phyloP scores from a whole-genome alignment of 1,140 invertebrate species.

The Rhagoletis pomonella region DNA sequence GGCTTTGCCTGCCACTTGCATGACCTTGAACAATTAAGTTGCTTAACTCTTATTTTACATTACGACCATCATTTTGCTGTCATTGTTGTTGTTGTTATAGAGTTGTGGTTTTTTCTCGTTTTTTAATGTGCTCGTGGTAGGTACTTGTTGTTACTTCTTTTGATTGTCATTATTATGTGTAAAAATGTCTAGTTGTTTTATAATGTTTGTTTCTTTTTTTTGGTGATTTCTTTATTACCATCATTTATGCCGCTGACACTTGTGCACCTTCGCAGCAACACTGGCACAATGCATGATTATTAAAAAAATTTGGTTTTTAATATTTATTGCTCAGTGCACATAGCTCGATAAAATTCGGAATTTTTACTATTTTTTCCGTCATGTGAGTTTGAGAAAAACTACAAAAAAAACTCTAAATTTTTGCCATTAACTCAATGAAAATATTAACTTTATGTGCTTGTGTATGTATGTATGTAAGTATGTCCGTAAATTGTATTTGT shows the following conservation, averaged over 20 bases:
- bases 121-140: too few species aligned
- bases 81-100: background rate
- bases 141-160: too few species aligned
- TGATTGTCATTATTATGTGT: too few species aligned
- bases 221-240: background rate
- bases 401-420: too few species aligned
- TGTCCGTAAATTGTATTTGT: too few species aligned
- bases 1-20: background rate
- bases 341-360: background rate
- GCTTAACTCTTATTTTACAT: slow-evolving; percentile 1
- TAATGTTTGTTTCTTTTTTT: too few species aligned
- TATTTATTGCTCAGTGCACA: background rate
- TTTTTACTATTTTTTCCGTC: too few species aligned
- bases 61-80: background rate
- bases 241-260: background rate
- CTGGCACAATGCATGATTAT: background rate
- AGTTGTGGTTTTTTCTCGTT: background rate
- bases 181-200: too few species aligned
- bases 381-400: too few species aligned
- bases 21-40: slow-evolving; percentile 33
- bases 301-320: background rate
- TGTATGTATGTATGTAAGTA: background rate
- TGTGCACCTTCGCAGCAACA: background rate
- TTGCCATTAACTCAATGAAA: too few species aligned
- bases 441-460: background rate